phyloP scores from a whole-genome alignment of 2,113 vertebrate genomes.

The Addax nasomaculatus region DNA sequence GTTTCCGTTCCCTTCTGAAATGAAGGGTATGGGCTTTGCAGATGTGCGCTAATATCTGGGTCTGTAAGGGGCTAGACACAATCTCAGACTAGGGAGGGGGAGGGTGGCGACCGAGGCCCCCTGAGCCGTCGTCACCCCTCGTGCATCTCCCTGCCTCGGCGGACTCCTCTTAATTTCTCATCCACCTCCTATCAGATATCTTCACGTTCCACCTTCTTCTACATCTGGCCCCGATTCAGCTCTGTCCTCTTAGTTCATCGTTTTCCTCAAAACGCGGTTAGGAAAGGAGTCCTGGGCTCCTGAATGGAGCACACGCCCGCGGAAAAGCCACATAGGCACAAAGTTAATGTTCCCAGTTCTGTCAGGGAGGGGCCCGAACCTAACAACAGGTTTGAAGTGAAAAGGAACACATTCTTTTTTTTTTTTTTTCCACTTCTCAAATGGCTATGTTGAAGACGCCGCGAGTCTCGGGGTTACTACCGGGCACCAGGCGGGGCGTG shows the following conservation, averaged over 20 bases:
- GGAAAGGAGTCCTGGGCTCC: not conserved
- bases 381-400: not conserved
- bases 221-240: not conserved
- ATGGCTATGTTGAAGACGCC: not conserved
- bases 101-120: not conserved
- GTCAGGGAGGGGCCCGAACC: not conserved
- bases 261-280: not conserved
- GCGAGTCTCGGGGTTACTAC: conserved; percentile 75
- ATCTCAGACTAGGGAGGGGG: not conserved
- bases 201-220: not conserved
- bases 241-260: not conserved
- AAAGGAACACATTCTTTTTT: not conserved
- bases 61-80: not conserved
- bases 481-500: conserved; percentile 62
- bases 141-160: not conserved
- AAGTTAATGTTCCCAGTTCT: not conserved
- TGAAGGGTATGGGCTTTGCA: not conserved
- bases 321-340: not conserved
- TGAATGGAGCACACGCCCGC: accelerated
- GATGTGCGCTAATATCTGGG: not conserved
- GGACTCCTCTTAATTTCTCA: accelerated
- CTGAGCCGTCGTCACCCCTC: not conserved
- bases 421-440: not conserved
- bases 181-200: not conserved
- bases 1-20: conserved; percentile 36